These are phyloP conservation scores for Petrocephalus zakoni DNA, from an alignment of 2,113 vertebrate genomes.

Conservation along the genomic window DNA sequence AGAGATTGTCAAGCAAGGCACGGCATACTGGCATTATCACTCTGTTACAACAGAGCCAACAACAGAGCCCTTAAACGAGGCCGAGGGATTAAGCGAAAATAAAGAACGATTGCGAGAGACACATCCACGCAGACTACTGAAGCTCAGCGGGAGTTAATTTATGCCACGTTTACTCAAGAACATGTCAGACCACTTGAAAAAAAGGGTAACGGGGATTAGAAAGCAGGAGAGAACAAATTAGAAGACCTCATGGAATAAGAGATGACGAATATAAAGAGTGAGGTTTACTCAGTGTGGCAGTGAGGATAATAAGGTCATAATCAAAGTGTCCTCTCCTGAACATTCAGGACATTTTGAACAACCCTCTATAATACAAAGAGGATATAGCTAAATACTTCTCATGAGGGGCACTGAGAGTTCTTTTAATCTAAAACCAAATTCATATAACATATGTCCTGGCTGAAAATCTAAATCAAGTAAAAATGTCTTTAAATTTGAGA, in stretches of 20 bases:
- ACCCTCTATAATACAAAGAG: background rate
- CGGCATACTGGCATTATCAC: background rate
- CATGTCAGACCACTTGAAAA: background rate
- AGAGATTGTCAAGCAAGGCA: background rate
- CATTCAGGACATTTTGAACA: background rate
- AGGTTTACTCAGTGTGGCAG: background rate
- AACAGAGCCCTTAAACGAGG: background rate
- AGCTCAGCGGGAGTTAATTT: background rate
- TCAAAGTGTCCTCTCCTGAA: background rate
- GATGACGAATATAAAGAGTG: background rate
- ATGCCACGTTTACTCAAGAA: background rate
- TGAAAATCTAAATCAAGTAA: background rate
- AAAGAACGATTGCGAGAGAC: background rate
- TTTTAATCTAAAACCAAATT: background rate
- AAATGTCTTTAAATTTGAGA: background rate
- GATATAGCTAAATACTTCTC: background rate
- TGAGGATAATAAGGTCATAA: background rate
- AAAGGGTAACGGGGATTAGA: slow-evolving; percentile 14
- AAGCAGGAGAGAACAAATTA: background rate
- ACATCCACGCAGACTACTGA: background rate
- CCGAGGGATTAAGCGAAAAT: background rate
- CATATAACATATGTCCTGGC: background rate
- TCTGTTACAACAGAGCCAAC: background rate
- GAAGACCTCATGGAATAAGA: background rate
- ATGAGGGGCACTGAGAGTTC: background rate